These are phyloP conservation scores for Drosophila ironensis DNA, from an alignment of 1,140 invertebrate species.

Conservation along the genomic window DNA sequence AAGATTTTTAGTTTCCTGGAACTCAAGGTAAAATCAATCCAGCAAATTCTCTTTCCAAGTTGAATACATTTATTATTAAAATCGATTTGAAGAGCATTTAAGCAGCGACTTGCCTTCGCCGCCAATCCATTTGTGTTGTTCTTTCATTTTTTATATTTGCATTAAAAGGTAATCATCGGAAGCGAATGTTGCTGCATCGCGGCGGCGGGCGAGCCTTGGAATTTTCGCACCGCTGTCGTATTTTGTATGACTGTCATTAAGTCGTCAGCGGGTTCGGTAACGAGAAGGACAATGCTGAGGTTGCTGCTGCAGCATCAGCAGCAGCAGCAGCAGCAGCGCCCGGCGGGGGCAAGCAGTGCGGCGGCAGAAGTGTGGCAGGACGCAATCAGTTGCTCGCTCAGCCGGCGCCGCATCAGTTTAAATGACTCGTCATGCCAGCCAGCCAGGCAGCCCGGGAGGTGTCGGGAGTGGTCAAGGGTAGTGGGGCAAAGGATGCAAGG, in stretches of 20 bases:
- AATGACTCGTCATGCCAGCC: slow-evolving; percentile 57
- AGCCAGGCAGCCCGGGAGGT: neutral
- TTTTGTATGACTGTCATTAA: slow-evolving; percentile 78
- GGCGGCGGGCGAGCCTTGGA: slow-evolving; percentile 53
- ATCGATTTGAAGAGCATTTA: slow-evolving; percentile 6
- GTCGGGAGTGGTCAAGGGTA: neutral
- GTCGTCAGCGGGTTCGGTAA: slow-evolving; percentile 69
- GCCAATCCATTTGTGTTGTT: slow-evolving; percentile 22
- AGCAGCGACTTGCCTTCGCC: neutral
- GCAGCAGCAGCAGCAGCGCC: too few relatives aligned
- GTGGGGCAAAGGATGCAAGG: neutral
- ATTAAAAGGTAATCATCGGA: slow-evolving; percentile 78
- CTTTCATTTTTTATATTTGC: slow-evolving; percentile 52
- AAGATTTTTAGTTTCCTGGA: too few relatives aligned
- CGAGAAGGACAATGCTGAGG: slow-evolving; percentile 34
- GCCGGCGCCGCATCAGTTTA: slow-evolving; percentile 56
- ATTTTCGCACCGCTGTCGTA: slow-evolving; percentile 76
- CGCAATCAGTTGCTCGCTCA: slow-evolving; percentile 67
- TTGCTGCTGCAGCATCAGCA: too few relatives aligned
- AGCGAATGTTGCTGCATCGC: slow-evolving; percentile 36
- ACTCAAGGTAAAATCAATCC: too few relatives aligned
- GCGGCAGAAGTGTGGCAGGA: slow-evolving; percentile 32
- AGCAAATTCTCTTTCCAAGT: too few relatives aligned
- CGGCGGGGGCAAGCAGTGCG: neutral
- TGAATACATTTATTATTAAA: too few relatives aligned